Base-by-base conservation (phyloP, 1,140 invertebrate genomes). In the Drosophila quadrilineata region DNA sequence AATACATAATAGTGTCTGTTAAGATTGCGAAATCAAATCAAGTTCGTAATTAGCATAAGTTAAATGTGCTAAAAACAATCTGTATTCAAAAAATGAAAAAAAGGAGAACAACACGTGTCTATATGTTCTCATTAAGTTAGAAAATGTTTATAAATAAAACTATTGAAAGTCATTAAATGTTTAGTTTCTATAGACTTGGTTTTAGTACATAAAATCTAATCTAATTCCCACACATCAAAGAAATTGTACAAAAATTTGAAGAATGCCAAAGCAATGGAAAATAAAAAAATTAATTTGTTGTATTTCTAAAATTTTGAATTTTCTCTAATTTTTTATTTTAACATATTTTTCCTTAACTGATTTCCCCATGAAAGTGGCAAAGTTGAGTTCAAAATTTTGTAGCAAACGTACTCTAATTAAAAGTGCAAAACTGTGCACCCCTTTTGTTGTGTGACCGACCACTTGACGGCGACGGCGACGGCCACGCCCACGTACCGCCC, bases 391-490 rank as follows among this genome's bases (percentile, higher is more conserved):
- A 21, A 33, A 22, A 19, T 26, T 21, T 24, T 45, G 45, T 60
- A 50, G 40, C 62, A 26, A 28, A 28, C 28, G 43, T 12, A 24
- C 38, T 60, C 56, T 60, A 60, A 66, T 66, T 66, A 66, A 45
- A 60, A 52, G 63, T 66, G 56, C 31, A 48, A 66, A n/a, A 66
- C 33, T 60, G 40, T 45, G 56, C 63, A 8, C 22, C 36, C 63
- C 33, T 40, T 41, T 52, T 38, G 24, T 43, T 41, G 60, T 57
- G 33, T 33, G 54, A 33, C 21, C 26, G 54, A 21, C 36, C 54
- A 64, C 36, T 58, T 43, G 62, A 43, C 28, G 28, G 19, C 24
- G 24, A 52, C 54, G 43, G 21, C 36, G n/a, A n/a, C n/a, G n/a
- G n/a, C n/a, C n/a, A n/a, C n/a, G n/a, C n/a, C n/a, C n/a, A n/a